Evolutionary conservation across 2,113 vertebrate genomes (phyloP), one percentile per base, ranked within the genome.

Genomic region (Illadopsis cleaveri): DNA sequence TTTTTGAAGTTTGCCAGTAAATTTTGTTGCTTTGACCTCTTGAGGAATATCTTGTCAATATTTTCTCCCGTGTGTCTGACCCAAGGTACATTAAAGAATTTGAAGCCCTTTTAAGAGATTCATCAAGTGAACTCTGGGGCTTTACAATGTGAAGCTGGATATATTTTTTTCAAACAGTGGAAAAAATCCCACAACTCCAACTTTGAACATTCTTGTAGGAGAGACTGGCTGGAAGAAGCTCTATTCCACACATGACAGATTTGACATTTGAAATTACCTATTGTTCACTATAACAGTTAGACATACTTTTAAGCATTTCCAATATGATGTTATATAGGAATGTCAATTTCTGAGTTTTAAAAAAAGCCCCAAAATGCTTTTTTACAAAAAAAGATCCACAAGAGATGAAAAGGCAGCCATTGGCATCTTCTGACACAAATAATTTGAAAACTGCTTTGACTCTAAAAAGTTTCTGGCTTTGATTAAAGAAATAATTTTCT

Each of bases 91-190:
- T 19, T 38, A 33, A 51, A 44, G 9, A 51, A 37, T 51, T 37
- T 77, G 23, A 33, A 37, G 11, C 14, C 30, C 14, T 77, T 77
- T 51, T 33, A 51, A 51, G 45, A 37, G 4, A 51, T 8, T 51
- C 0, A 0, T 58, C 37, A 77, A 44, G 37, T 2, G 6, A 66
- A 23, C 31, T 37, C 37, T 27, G 38, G 18, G 18, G 12, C 14
- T 8, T 77, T 60, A 27, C 11, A 44, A 18, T 8, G 11, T 35
- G 50, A 93, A 76, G 35, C 1, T 12, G 62, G 21, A 38, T 22
- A 8, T 20, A 15, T 23, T 30, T 47, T 51, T 73, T 73, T 72
- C 54, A 16, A 65, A 77, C 3, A 40, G 7, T 8, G 15, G 18
- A 65, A 56, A 61, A 81, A 66, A 51, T 7, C 21, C 10, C 9